A percentile compares a stretch with the other conserved stretches of the same genome.
Evolutionary conservation across 2,888 invertebrate genomes (phyloP).

Genomic region (Troglohyphantes excavatus): DNA sequence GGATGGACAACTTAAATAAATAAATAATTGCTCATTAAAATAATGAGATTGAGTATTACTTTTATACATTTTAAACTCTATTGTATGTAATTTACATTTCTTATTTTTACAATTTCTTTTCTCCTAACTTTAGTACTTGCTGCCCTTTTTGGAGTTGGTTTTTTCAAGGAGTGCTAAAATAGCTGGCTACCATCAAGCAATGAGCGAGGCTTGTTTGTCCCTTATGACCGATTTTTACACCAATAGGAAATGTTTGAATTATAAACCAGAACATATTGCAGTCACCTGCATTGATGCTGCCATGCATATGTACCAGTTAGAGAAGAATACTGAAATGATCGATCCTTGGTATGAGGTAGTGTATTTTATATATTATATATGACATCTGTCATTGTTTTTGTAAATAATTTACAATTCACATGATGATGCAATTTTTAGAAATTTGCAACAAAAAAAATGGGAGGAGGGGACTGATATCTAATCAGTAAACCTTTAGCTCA

Average conservation of each 20-base stretch:
- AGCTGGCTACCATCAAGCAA: neutral
- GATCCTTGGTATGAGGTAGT: slow-evolving; percentile 53
- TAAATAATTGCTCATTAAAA: no score
- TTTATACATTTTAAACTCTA: neutral
- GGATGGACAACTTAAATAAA: no score
- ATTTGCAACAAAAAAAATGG: no score
- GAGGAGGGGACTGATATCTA: no score
- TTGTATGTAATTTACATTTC: neutral
- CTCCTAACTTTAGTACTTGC: slow-evolving; percentile 54
- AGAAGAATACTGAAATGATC: neutral
- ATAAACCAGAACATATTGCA: slow-evolving; percentile 36
- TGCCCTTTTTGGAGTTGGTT: slow-evolving; percentile 34
- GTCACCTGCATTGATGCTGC: slow-evolving; percentile 57
- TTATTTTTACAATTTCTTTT: neutral
- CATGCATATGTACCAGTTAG: slow-evolving; percentile 20
- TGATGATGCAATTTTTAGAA: no score
- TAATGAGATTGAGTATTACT: neutral
- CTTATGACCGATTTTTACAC: slow-evolving; percentile 49
- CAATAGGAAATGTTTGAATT: slow-evolving; percentile 18
- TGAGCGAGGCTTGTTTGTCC: slow-evolving; percentile 13
- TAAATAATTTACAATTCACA: no score
- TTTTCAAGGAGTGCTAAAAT: slow-evolving; percentile 4
- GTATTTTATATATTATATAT: neutral
- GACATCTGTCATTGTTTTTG: no score
- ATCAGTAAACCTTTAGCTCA: no score